phyloP scores from a whole-genome alignment of 2,888 invertebrate species.

The Oligia latruncula region DNA sequence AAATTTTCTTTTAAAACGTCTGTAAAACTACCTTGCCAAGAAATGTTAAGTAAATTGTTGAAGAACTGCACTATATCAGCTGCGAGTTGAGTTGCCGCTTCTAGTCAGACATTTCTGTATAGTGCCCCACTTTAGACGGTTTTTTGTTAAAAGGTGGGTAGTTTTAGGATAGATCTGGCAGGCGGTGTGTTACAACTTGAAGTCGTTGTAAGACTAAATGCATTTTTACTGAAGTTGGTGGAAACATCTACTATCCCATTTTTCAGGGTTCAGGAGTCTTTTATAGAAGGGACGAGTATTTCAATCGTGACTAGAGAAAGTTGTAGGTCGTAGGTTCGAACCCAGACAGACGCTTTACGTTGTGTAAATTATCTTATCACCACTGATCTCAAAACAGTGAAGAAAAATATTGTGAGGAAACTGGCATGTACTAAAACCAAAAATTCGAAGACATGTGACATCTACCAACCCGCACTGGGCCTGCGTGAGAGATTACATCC shows the following conservation, averaged over 20 bases:
- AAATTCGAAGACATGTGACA: too few relatives aligned
- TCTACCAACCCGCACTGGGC: too few relatives aligned
- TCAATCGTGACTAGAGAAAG: neutral
- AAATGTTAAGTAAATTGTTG: conserved; percentile 56
- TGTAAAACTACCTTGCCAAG: conserved; percentile 49
- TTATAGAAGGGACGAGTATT: neutral
- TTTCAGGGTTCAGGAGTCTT: too few relatives aligned
- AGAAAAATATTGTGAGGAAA: too few relatives aligned
- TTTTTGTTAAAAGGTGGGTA: conserved; percentile 6
- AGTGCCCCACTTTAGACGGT: conserved; percentile 7
- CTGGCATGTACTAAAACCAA: too few relatives aligned
- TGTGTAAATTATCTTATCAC: too few relatives aligned
- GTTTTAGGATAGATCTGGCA: neutral
- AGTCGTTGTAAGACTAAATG: neutral
- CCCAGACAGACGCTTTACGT: too few relatives aligned
- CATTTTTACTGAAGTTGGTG: neutral
- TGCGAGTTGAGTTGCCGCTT: conserved; percentile 31
- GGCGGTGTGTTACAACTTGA: neutral
- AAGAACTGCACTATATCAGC: conserved; percentile 53
- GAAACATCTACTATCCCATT: neutral
- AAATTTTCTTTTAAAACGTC: conserved; percentile 47
- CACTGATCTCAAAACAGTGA: too few relatives aligned
- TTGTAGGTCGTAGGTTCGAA: too few relatives aligned
- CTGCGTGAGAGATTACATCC: too few relatives aligned
- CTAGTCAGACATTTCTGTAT: conserved; percentile 34